phyloP scores from a whole-genome alignment of 2,888 invertebrate species.

The Galerucella pusilla region DNA sequence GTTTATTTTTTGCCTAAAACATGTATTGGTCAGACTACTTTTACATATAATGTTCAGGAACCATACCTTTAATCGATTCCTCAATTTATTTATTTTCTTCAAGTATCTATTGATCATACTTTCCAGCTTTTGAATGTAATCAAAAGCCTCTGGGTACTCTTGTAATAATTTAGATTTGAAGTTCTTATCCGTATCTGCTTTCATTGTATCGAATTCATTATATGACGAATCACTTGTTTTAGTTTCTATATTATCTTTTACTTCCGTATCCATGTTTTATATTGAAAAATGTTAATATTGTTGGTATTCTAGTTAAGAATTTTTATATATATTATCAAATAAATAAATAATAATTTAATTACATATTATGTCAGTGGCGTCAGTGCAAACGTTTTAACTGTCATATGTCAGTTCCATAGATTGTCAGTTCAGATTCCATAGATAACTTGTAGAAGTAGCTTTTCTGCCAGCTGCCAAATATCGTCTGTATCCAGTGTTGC shows the following conservation, averaged over 20 bases:
- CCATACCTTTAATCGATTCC: slow-evolving; percentile 65
- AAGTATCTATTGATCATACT: slow-evolving; percentile 70
- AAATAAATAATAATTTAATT: no score
- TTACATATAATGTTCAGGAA: slow-evolving; percentile 15
- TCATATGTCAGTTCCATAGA: background rate
- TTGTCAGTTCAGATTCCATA: no score
- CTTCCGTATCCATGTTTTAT: slow-evolving; percentile 19
- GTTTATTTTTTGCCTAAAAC: slow-evolving; percentile 37
- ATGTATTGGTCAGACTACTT: slow-evolving; percentile 3
- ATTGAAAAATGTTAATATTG: background rate
- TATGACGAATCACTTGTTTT: slow-evolving; percentile 25
- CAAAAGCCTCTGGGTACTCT: slow-evolving; percentile 71
- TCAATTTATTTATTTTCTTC: slow-evolving; percentile 70
- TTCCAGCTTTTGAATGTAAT: slow-evolving; percentile 70
- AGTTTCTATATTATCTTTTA: slow-evolving; percentile 21
- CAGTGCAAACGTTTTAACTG: background rate
- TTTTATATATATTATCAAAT: background rate
- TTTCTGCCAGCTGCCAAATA: no score
- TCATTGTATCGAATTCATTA: slow-evolving; percentile 18
- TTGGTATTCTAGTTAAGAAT: background rate
- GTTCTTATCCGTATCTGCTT: slow-evolving; percentile 45
- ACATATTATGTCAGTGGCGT: background rate
- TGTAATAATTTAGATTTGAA: slow-evolving; percentile 56
- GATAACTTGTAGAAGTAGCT: no score
- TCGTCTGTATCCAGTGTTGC: no score